A percentile compares a stretch with the other conserved stretches of the same genome.
These are phyloP conservation scores for Rhinoderma darwinii DNA, from an alignment of 2,113 vertebrate genomes.

Conservation along the genomic window DNA sequence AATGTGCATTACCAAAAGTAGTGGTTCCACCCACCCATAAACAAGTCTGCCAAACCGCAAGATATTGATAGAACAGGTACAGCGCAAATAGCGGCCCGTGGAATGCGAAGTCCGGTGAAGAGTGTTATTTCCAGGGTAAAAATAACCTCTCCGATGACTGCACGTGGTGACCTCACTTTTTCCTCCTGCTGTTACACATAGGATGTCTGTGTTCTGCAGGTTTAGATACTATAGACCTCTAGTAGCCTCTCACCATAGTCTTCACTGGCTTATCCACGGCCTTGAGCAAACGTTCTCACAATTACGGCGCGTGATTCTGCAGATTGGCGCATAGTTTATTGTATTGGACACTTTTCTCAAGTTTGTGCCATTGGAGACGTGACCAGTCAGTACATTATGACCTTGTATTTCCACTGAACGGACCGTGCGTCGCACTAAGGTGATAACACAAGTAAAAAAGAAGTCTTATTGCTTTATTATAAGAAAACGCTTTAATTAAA, in stretches of 20 bases:
- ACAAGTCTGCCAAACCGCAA: slow-evolving; percentile 44
- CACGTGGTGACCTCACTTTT: slow-evolving; percentile 41
- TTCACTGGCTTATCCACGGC: neutral
- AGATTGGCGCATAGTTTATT: neutral
- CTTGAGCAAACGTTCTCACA: neutral
- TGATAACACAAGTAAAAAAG: no score
- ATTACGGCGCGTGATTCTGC: neutral
- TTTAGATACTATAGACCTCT: neutral
- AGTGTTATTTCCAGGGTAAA: slow-evolving; percentile 48
- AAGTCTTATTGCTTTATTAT: no score
- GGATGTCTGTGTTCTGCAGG: neutral
- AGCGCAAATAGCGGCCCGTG: neutral
- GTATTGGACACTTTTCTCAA: no score
- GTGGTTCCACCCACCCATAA: slow-evolving; percentile 25
- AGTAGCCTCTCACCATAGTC: neutral
- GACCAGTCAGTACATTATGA: no score
- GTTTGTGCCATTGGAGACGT: no score
- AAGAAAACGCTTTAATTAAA: no score
- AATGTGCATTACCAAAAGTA: slow-evolving; percentile 17
- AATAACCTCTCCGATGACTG: slow-evolving; percentile 30
- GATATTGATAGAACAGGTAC: slow-evolving; percentile 57
- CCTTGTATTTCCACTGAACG: no score
- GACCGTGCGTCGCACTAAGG: no score
- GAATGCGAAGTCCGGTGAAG: neutral
- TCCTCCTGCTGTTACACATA: slow-evolving; percentile 38